Base-by-base conservation (phyloP, 2,888 invertebrate genomes). In the Mesorhabditis sp. region DNA sequence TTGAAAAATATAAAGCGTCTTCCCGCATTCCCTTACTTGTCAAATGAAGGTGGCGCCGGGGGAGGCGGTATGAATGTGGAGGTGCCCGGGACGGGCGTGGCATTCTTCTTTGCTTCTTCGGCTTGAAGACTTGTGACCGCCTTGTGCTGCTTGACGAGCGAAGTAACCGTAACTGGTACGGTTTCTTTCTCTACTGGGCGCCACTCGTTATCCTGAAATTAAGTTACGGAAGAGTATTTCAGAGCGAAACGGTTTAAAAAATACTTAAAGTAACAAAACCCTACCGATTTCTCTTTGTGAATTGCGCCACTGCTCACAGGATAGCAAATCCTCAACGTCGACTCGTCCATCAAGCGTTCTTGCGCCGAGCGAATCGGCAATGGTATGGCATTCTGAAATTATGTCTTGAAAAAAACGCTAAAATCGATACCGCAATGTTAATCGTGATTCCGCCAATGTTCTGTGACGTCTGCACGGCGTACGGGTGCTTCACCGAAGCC, bases 281-380 rank as follows among this genome's bases (percentile, higher is more conserved):
- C 66, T 15, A 72, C 74, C 45, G 72, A 58, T 45, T 73, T 76
- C 58, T 78, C 78, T 66, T 75, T 76, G 63, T 80, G 80, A 7
- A 77, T 74, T n/a, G 70, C 75, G 43, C 82, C 82, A 63, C 77
- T 78, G 0, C 81, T 81, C 4, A 82, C 81, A 4, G 82, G 82
- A 71, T 77, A 82, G 28, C 79, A 74, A 4, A 75, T 65, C 4
- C 77, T 72, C 7, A 82, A 68, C 45, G 71, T 62, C 64, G 41
- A 63, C n/a, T 63, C 64, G 64, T 41, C 41, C 7, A 7, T 74
- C 67, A 71, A 65, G 43, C 62, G 45, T 64, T 70, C 70, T 65
- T 70, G 65, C n/a, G 67, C 61, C 4, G 67, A 44, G 44, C 67
- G 66, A 10, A 63, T 70, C 13, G 68, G 66, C n/a, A 71, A 43